Percentiles rank a stretch among this genome's conserved stretches.
Evolutionary conservation across 2,797 vertebrate species (phyloP).

Genomic region (Rallus crepitans): DNA sequence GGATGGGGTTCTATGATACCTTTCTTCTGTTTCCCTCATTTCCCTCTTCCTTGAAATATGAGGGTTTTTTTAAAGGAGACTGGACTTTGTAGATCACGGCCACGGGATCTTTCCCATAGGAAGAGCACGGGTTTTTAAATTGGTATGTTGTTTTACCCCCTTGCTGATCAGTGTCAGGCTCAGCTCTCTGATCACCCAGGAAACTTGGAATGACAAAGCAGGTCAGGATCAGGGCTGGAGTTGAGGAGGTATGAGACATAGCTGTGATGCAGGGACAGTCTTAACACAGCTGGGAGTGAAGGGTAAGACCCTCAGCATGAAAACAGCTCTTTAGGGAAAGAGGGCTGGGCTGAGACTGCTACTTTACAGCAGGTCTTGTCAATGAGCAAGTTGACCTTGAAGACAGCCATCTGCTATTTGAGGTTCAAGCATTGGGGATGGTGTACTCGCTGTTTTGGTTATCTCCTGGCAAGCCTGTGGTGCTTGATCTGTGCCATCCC

Average conservation of each 20-base stretch:
- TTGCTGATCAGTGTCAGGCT: background rate
- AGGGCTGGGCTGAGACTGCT: background rate
- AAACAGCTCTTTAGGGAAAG: background rate
- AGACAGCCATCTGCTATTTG: background rate
- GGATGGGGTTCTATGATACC: background rate
- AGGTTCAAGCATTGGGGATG: background rate
- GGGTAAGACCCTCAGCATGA: background rate
- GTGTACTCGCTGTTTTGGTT: background rate
- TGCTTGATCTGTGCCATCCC: background rate
- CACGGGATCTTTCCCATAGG: background rate
- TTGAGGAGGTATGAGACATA: background rate
- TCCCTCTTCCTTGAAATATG: background rate
- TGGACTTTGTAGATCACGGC: background rate
- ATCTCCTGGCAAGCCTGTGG: background rate
- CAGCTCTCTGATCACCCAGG: background rate
- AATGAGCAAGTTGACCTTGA: background rate
- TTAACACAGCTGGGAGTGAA: background rate
- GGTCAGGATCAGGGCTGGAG: background rate
- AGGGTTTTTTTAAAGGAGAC: background rate
- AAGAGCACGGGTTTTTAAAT: background rate
- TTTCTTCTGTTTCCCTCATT: background rate
- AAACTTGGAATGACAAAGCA: background rate
- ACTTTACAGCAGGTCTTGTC: background rate
- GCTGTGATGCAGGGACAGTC: background rate
- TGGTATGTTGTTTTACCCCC: background rate